Conservation (phyloP, 2,888 invertebrate genomes). For the Melikaiella ostensackeni region DNA sequence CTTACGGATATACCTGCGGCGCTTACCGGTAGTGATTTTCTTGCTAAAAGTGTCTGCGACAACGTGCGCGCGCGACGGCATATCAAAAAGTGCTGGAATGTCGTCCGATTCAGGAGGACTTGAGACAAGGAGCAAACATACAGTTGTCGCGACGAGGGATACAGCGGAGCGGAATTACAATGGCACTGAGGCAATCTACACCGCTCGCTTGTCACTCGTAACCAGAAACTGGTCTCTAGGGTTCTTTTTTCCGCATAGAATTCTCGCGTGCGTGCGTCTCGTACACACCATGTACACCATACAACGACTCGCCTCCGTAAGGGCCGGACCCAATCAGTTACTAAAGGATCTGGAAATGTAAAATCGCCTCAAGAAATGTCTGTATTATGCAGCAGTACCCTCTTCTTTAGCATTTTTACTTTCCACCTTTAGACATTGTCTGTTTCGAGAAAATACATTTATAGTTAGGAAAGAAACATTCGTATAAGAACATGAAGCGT, state of each 20-base stretch:
- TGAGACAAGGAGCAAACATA: constrained; percentile 36
- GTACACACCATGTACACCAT: constrained; percentile 28
- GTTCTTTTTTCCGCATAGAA: constrained; percentile 35
- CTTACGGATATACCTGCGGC: constrained; percentile 23
- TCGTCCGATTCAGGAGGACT: constrained; percentile 37
- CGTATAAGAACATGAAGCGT: neutral
- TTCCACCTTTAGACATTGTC: neutral
- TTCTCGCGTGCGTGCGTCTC: constrained; percentile 36
- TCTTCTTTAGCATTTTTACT: constrained; percentile 17
- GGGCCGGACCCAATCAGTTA: constrained; percentile 22
- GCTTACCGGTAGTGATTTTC: constrained; percentile 28
- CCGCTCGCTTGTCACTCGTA: constrained; percentile 39
- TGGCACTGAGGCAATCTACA: constrained; percentile 39
- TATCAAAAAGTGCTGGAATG: constrained; percentile 38
- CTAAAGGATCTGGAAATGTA: constrained; percentile 24
- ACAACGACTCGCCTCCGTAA: constrained; percentile 17
- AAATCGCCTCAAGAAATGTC: constrained; percentile 36
- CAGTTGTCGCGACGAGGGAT: constrained; percentile 36
- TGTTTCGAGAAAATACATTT: too few relatives aligned
- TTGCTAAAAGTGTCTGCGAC: constrained; percentile 38
- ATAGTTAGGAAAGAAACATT: neutral
- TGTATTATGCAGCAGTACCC: constrained; percentile 22
- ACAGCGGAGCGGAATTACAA: constrained; percentile 35
- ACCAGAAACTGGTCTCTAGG: constrained; percentile 40
- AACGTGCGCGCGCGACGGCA: constrained; percentile 36